phyloP scores from a whole-genome alignment of 2,113 vertebrate genomes.

The Machaerirhynchus nigripectus region DNA sequence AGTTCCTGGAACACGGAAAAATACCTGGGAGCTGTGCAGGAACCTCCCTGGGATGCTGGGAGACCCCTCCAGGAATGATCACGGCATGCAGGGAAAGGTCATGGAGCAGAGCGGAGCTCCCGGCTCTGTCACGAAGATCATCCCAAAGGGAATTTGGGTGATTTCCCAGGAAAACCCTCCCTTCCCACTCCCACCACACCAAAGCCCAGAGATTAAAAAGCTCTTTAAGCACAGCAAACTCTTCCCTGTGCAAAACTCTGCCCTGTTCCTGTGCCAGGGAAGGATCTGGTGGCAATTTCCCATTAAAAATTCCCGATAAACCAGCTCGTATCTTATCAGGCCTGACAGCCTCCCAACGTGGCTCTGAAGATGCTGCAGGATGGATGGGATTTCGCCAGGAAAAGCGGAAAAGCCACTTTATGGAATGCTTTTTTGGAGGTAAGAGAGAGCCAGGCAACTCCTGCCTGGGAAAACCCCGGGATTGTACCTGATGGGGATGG shows the following conservation, averaged over 20 bases:
- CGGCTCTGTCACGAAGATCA: background rate
- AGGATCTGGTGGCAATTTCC: background rate
- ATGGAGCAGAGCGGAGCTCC: background rate
- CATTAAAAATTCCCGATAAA: background rate
- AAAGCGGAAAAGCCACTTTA: background rate
- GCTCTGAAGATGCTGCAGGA: background rate
- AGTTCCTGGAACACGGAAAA: conserved; percentile 78
- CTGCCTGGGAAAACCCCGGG: background rate
- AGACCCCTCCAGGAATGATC: background rate
- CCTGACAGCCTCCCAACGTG: background rate
- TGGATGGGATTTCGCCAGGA: background rate
- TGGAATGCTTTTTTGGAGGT: background rate
- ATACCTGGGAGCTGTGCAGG: fast-evolving
- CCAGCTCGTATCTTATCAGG: fast-evolving
- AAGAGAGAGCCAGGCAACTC: background rate
- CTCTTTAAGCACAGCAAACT: background rate
- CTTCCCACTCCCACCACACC: background rate
- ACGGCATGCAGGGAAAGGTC: background rate
- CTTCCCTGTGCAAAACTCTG: background rate
- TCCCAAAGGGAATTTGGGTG: background rate
- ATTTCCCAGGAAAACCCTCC: background rate
- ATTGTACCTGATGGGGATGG: conserved; percentile 86
- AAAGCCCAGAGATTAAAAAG: background rate
- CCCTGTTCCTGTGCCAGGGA: background rate
- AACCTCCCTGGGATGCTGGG: background rate